phyloP scores from a whole-genome alignment of 1,140 invertebrate species.

The Paramacrobiotus metropolitanus region DNA sequence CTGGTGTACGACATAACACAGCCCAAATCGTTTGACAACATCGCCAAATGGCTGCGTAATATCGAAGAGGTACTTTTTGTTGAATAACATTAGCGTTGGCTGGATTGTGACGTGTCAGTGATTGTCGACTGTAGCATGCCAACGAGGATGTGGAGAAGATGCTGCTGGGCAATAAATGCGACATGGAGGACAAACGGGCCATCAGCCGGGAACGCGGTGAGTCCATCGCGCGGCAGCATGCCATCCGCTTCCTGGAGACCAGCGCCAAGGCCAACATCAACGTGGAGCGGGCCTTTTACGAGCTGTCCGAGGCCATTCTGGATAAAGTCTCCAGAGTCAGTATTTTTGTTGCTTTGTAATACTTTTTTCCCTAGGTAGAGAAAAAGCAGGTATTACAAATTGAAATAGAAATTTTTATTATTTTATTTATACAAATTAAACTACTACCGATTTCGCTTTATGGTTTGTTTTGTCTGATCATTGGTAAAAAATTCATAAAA shows the following conservation, averaged over 20 bases:
- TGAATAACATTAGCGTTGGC: not conserved
- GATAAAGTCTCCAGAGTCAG: slow-evolving; percentile 43
- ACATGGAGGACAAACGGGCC: slow-evolving; percentile 89
- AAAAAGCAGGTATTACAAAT: too few relatives aligned
- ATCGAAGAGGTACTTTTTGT: slow-evolving; percentile 52
- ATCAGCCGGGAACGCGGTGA: slow-evolving; percentile 70
- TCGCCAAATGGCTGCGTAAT: slow-evolving; percentile 90
- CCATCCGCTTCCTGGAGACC: slow-evolving; percentile 94
- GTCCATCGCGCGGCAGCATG: slow-evolving; percentile 85
- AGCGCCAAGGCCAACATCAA: slow-evolving; percentile 95
- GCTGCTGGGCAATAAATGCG: slow-evolving; percentile 98
- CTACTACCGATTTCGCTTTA: too few relatives aligned
- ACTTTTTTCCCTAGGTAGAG: too few relatives aligned
- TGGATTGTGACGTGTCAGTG: not conserved
- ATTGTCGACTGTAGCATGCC: slow-evolving; percentile 47
- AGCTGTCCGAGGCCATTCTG: slow-evolving; percentile 82
- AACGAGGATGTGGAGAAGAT: slow-evolving; percentile 99
- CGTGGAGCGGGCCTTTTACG: slow-evolving; percentile 88
- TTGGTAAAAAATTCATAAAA: too few relatives aligned
- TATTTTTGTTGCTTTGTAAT: too few relatives aligned
- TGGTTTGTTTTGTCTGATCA: too few relatives aligned
- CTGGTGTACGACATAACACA: slow-evolving; percentile 94
- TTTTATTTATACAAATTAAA: too few relatives aligned
- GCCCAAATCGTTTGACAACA: slow-evolving; percentile 94
- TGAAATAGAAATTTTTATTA: too few relatives aligned